Evolutionary conservation across 2,888 invertebrate genomes (phyloP), one percentile per base, ranked within the genome.

Genomic region (Agriopis marginaria): DNA sequence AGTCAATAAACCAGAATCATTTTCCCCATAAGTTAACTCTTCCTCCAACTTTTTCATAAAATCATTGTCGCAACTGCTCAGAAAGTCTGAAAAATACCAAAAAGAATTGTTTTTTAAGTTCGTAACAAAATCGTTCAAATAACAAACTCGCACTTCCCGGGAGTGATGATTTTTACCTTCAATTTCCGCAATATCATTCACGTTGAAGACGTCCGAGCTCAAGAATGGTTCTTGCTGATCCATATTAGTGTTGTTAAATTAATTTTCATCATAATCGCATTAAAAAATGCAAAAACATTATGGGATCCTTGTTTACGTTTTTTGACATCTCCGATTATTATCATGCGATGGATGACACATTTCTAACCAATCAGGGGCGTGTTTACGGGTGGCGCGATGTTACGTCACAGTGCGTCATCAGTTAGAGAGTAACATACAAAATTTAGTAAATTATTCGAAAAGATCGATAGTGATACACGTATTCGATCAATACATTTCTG

Each of bases 31-130:
- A n/a, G 89, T 76, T 49, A 94, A 78, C 69, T 94, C 94, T 72
- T 93, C 89, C 75, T 94, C 94, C n/a, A 94, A 80, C 70, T 91
- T 92, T 68, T 85, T 95, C 89, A 96, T 93, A 73, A 96, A 93
- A 82, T 96, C 96, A 74, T 91, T 96, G 87, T 96, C 96, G 82
- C 96, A 96, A 73, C 96, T 95, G 75, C 95, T 95, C 42, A 97
- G 88, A 60, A 96, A 94, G 88, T 96, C 96, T 96, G 88, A 75
- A 77, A 75, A 77, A 56, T 65, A 66, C 70, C 10, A 14, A 62
- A 42, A 9, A 39, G 12, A 63, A 56, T 60, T 12, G 12, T 44
- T 40, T 49, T 9, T 49, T 3, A 63, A 49, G 7, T 40, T 55
- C 10, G 9, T 45, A 51, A 42, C 40, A 40, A 40, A 40, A 40